These are phyloP conservation scores for Hydrochoerus hydrochaeris DNA, from an alignment of 2,113 vertebrate genomes.

Conservation along the genomic window DNA sequence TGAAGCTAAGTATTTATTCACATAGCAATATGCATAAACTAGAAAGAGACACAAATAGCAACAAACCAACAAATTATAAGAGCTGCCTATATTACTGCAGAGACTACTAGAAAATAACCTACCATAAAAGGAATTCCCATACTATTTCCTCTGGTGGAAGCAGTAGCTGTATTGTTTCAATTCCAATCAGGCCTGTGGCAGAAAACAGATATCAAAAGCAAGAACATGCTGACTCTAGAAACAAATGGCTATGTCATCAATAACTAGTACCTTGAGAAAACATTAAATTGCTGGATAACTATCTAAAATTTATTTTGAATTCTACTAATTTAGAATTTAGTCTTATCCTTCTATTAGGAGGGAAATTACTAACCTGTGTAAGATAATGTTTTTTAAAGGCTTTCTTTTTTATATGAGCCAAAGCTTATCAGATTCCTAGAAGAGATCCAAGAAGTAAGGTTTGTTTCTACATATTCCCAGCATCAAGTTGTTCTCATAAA, in stretches of 20 bases:
- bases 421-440: background rate
- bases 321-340: slow-evolving; percentile 54
- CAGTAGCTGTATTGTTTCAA: slow-evolving; percentile 69
- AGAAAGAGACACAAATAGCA: slow-evolving; percentile 32
- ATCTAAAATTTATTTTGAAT: slow-evolving; percentile 45
- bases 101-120: slow-evolving; percentile 65
- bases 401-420: slow-evolving; percentile 49
- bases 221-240: slow-evolving; percentile 52
- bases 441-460: background rate
- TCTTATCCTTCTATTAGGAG: slow-evolving; percentile 13
- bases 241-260: slow-evolving; percentile 48
- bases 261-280: slow-evolving; percentile 18
- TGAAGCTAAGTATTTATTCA: slow-evolving; percentile 18
- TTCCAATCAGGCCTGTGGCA: slow-evolving; percentile 67
- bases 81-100: slow-evolving; percentile 29
- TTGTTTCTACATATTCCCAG: background rate
- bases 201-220: slow-evolving; percentile 72
- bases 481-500: background rate
- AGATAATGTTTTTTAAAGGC: background rate
- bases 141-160: slow-evolving; percentile 70
- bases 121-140: slow-evolving; percentile 60
- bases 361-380: slow-evolving; percentile 43
- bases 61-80: slow-evolving; percentile 39
- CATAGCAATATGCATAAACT: background rate
- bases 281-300: slow-evolving; percentile 12